Conservation (phyloP, 2,113 vertebrate species). For the Australoheros scitulus region DNA sequence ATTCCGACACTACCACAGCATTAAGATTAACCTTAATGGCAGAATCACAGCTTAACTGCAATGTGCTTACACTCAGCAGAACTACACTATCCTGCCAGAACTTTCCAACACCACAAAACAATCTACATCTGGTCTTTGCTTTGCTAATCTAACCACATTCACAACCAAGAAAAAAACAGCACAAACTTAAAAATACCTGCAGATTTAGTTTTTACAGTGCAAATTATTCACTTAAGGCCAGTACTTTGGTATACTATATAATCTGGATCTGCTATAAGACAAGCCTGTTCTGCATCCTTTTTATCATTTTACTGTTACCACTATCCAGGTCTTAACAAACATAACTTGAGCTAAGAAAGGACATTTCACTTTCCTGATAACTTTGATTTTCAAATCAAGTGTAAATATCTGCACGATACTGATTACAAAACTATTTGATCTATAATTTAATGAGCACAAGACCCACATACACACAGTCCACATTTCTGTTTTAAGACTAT, state of each 20-base stretch:
- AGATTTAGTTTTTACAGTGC: background rate
- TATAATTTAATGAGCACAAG: conserved; percentile 5
- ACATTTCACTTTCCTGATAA: background rate
- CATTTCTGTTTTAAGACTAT: background rate
- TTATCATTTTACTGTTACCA: background rate
- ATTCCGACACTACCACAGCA: conserved; percentile 7
- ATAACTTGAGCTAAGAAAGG: background rate
- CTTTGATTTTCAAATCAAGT: background rate
- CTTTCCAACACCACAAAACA: conserved; percentile 33
- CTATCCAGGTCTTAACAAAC: background rate
- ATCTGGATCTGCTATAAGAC: background rate
- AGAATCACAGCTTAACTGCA: too few species aligned
- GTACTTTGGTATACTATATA: background rate
- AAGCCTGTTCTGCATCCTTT: background rate
- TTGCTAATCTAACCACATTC: conserved; percentile 10
- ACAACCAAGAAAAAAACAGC: conserved; percentile 16
- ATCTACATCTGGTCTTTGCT: conserved; percentile 28
- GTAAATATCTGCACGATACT: background rate
- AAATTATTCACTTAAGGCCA: background rate
- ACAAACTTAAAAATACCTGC: conserved; percentile 8
- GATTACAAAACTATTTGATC: conserved; percentile 5
- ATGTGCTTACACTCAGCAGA: background rate
- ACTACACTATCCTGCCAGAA: background rate
- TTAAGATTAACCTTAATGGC: background rate
- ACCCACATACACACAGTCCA: background rate